These are phyloP conservation scores for Hermaeophaga mercurialis DNA, from an alignment of 2,888 invertebrate genomes.

Conservation along the genomic window DNA sequence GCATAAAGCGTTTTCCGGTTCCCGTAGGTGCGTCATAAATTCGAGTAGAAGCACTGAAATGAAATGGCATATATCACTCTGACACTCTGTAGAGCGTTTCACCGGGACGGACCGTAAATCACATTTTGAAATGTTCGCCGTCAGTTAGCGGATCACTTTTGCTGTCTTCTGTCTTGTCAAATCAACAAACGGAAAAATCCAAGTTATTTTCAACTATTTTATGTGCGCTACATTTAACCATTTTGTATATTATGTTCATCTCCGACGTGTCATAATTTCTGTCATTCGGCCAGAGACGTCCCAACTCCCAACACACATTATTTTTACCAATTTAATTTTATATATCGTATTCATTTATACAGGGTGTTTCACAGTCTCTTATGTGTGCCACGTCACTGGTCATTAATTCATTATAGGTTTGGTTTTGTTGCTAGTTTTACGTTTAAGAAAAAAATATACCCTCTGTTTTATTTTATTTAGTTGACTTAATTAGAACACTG, in stretches of 20 bases:
- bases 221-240: slow-evolving; percentile 25
- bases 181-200: slow-evolving; percentile 36
- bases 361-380: too few relatives aligned
- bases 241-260: slow-evolving; percentile 24
- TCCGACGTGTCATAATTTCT: slow-evolving; percentile 24
- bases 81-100: slow-evolving; percentile 22
- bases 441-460: too few relatives aligned
- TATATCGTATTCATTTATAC: too few relatives aligned
- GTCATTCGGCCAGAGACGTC: slow-evolving; percentile 12
- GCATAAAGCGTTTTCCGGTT: slow-evolving; percentile 19
- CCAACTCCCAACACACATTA: too few relatives aligned
- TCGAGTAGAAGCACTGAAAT: slow-evolving; percentile 15
- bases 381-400: too few relatives aligned
- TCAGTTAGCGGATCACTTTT: slow-evolving; percentile 38
- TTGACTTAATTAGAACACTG: too few relatives aligned
- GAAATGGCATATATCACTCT: slow-evolving; percentile 21
- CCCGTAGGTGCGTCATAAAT: slow-evolving; percentile 18
- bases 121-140: slow-evolving; percentile 33
- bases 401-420: too few relatives aligned
- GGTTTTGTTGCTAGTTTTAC: too few relatives aligned
- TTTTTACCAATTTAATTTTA: too few relatives aligned
- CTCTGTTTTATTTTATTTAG: too few relatives aligned
- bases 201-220: slow-evolving; percentile 29
- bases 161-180: slow-evolving; percentile 41
- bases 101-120: slow-evolving; percentile 29